phyloP scores from a whole-genome alignment of 2,888 invertebrate species.

The Drosophila acutilabella region DNA sequence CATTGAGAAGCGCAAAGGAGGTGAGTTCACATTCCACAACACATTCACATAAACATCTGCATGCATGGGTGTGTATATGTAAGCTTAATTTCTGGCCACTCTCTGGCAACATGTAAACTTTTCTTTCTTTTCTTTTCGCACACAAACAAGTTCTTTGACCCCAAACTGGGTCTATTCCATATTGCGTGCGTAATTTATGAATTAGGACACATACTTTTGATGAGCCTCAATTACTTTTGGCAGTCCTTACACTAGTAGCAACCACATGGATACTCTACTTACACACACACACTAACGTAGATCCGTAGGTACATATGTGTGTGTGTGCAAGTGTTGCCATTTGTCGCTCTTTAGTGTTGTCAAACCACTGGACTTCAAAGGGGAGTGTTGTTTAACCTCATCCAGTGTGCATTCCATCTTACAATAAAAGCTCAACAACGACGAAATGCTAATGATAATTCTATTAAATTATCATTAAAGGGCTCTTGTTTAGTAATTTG shows the following conservation, averaged over 20 bases:
- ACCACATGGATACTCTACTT: too few relatives aligned
- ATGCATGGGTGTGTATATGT: slow-evolving; percentile 2
- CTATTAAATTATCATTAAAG: background rate
- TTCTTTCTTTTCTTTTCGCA: slow-evolving; percentile 12
- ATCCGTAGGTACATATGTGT: too few relatives aligned
- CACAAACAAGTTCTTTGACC: slow-evolving; percentile 23
- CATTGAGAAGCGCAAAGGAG: slow-evolving; percentile 76
- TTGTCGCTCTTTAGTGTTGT: background rate
- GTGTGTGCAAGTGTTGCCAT: background rate
- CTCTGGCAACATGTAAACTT: slow-evolving; percentile 31
- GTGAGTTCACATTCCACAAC: slow-evolving; percentile 52
- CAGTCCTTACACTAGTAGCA: background rate
- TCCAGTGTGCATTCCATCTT: background rate
- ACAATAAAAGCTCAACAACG: background rate
- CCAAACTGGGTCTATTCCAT: slow-evolving; percentile 10
- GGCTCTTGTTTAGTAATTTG: slow-evolving; percentile 4
- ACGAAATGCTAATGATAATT: background rate
- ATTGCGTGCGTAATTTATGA: slow-evolving; percentile 13
- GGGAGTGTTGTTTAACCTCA: background rate
- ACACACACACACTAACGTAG: too few relatives aligned
- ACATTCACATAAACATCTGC: slow-evolving; percentile 2
- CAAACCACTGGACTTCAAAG: background rate
- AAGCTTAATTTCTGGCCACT: slow-evolving; percentile 47
- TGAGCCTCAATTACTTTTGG: slow-evolving; percentile 2
- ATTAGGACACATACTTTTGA: slow-evolving; percentile 3